Conservation (phyloP, 2,888 invertebrate species). For the Phengaris alcon region DNA sequence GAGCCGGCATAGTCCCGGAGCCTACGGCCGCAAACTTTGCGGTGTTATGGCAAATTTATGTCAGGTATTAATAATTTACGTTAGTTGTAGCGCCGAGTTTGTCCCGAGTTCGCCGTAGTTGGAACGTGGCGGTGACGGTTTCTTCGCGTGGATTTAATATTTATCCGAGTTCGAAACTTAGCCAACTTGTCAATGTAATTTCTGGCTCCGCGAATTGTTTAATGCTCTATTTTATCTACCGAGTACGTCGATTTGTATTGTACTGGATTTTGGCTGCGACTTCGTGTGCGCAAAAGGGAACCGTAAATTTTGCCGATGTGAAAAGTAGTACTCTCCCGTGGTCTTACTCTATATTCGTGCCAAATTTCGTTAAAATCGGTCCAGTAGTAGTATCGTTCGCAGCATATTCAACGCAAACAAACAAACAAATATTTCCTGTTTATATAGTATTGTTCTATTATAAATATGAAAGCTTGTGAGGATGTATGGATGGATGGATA, state of each 20-base stretch:
- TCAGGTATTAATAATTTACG: conserved; percentile 79
- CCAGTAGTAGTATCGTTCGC: no score
- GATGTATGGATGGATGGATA: no score
- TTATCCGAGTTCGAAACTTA: conserved; percentile 58
- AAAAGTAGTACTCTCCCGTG: no score
- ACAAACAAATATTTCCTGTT: no score
- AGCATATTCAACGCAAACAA: no score
- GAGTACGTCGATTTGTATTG: not conserved
- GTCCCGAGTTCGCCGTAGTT: conserved; percentile 41
- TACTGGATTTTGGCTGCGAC: no score
- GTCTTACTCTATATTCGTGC: no score
- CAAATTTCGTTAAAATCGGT: no score
- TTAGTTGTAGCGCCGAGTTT: conserved; percentile 68
- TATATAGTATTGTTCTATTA: no score
- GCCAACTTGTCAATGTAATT: conserved; percentile 50
- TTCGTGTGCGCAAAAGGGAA: no score
- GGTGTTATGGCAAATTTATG: conserved; percentile 77
- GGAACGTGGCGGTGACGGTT: conserved; percentile 54
- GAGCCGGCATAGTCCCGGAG: conserved; percentile 54
- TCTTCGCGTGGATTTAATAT: conserved; percentile 67
- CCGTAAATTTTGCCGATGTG: no score
- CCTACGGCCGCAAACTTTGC: conserved; percentile 61
- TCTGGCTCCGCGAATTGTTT: conserved; percentile 32
- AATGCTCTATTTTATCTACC: conserved; percentile 1
- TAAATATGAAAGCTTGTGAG: no score